Evolutionary conservation across 2,113 vertebrate genomes (phyloP).

Genomic region (Raja brachyura): DNA sequence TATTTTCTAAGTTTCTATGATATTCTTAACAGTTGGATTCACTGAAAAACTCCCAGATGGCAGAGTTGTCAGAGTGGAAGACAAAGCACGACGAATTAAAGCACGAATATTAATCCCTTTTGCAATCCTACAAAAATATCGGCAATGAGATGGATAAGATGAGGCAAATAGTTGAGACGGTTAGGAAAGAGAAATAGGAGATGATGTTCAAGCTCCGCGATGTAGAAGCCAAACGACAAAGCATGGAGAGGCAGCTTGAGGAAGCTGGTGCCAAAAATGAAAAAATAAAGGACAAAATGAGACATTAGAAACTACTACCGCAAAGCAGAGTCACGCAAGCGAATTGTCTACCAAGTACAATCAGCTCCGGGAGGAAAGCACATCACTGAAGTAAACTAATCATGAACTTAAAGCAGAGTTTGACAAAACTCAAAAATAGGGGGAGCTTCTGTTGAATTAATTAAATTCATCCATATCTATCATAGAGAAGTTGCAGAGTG

Average conservation of each 20-base stretch:
- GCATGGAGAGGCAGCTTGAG: slow-evolving; percentile 53
- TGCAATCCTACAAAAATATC: slow-evolving; percentile 76
- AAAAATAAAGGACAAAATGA: slow-evolving; percentile 55
- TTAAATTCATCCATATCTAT: slow-evolving; percentile 49
- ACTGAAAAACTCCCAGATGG: slow-evolving; percentile 73
- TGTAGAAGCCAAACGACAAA: slow-evolving; percentile 54
- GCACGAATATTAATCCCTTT: slow-evolving; percentile 74
- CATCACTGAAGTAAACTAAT: slow-evolving; percentile 51
- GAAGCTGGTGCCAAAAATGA: slow-evolving; percentile 58
- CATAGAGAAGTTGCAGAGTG: slow-evolving; percentile 53
- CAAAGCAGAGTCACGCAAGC: slow-evolving; percentile 44
- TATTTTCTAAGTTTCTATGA: too few species aligned
- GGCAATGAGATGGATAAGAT: slow-evolving; percentile 76
- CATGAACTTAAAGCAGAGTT: slow-evolving; percentile 53
- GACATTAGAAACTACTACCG: slow-evolving; percentile 48
- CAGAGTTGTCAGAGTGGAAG: slow-evolving; percentile 79
- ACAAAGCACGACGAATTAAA: slow-evolving; percentile 71
- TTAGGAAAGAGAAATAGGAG: slow-evolving; percentile 70
- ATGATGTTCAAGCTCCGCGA: slow-evolving; percentile 55
- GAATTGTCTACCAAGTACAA: slow-evolving; percentile 55
- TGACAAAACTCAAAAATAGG: slow-evolving; percentile 56
- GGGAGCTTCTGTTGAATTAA: slow-evolving; percentile 51
- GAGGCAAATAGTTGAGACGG: slow-evolving; percentile 67
- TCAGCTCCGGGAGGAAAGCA: slow-evolving; percentile 55
- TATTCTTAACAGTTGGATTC: too few species aligned